These are phyloP conservation scores for Frieseomelitta varia DNA, from an alignment of 1,140 invertebrate genomes.

Conservation along the genomic window DNA sequence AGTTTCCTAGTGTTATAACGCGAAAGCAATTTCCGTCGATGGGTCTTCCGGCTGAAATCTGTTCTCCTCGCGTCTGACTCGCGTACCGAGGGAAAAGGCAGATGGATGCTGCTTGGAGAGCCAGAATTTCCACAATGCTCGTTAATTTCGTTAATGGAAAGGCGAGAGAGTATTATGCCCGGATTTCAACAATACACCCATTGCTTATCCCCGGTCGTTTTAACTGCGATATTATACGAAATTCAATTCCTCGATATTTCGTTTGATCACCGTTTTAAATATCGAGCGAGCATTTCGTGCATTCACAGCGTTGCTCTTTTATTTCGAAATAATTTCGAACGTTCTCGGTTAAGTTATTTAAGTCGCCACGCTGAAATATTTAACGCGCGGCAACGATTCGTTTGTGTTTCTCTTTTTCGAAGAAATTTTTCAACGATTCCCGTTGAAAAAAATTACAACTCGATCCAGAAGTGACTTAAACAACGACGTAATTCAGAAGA, in stretches of 20 bases:
- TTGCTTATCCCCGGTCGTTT: constrained; percentile 34
- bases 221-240: constrained; percentile 8
- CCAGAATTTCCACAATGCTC: constrained; percentile 34
- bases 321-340: not conserved
- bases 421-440: too few species aligned
- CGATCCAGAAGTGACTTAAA: too few species aligned
- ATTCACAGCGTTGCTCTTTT: not conserved
- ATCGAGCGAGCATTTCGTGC: too few species aligned
- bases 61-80: not conserved
- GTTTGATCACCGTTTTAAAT: not conserved
- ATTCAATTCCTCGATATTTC: constrained; percentile 18
- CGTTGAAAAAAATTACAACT: too few species aligned
- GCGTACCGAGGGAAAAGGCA: not conserved
- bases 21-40: constrained; percentile 27
- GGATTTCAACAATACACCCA: constrained; percentile 25
- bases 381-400: too few species aligned
- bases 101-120: constrained; percentile 8
- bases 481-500: too few species aligned
- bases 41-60: constrained; percentile 17
- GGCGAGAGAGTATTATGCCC: constrained; percentile 10
- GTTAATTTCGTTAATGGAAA: constrained; percentile 54
- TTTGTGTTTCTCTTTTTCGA: too few species aligned
- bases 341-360: too few species aligned
- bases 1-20: constrained; percentile 8
- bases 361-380: too few species aligned